phyloP scores from a whole-genome alignment of 2,888 invertebrate species.

The Archips xylosteana region DNA sequence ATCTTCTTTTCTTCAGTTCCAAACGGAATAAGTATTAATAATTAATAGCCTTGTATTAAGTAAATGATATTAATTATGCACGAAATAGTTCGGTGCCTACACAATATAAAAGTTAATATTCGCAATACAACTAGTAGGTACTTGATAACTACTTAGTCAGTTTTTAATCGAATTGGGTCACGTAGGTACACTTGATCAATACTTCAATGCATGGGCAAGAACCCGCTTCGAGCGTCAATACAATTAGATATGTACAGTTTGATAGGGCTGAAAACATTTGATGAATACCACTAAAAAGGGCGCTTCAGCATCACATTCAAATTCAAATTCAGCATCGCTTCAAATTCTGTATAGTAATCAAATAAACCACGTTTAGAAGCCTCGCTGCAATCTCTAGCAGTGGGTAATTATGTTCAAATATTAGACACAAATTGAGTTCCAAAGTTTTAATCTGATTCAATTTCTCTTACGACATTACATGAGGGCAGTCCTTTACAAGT shows the following conservation, averaged over 20 bases:
- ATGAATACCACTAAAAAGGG: not conserved
- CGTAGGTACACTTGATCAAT: constrained; percentile 3
- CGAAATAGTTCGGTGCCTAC: not conserved
- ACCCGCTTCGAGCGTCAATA: not conserved
- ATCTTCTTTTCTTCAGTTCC: no score
- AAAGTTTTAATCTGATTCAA: not conserved
- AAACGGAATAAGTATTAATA: not conserved
- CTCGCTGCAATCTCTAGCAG: not conserved
- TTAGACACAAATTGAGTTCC: not conserved
- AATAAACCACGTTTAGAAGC: not conserved
- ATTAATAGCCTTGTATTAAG: not conserved
- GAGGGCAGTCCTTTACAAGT: not conserved
- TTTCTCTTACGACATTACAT: not conserved
- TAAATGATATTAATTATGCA: not conserved
- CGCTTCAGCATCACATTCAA: not conserved
- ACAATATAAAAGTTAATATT: not conserved
- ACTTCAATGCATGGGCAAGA: constrained; percentile 2
- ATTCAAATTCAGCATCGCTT: not conserved
- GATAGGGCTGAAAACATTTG: not conserved
- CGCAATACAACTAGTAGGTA: not conserved
- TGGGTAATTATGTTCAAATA: not conserved
- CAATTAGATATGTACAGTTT: not conserved
- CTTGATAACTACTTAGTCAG: not conserved
- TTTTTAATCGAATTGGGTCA: constrained; percentile 12
- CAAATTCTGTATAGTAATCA: not conserved